Evolutionary conservation across 1,140 invertebrate species (phyloP), one percentile per base, ranked within the genome.

Genomic region (Leptinotarsa undecemlineata): DNA sequence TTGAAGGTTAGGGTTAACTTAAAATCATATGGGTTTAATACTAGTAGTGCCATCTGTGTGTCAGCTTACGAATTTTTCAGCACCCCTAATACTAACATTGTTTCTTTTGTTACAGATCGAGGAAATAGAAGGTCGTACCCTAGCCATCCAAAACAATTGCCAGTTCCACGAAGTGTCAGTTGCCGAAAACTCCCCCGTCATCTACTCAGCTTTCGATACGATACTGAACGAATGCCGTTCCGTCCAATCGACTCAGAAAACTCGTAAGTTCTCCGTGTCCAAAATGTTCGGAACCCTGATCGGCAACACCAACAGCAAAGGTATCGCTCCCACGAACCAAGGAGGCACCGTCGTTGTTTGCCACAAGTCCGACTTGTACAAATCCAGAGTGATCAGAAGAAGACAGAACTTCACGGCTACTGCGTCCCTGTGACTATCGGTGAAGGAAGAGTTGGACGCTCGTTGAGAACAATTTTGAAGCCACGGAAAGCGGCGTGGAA

Each of bases 201-300:
- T 94, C 17, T 92, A 91, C 82, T 87, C 90, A 66, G 90, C 91
- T 47, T 92, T 93, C 77, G 91, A 93, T 80, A 85, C 87, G 19
- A 85, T 93, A 6, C 84, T 93, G 15, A 90, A 87, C 62, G 92
- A 94, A 81, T 90, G 89, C 47, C 87, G 87, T 73, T 87, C 89
- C 3, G 84, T 87, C 13, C 88, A 88, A 66, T 85, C 86, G 57
- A 80, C 79, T 11, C 82, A 85, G 48, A 88, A 90, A 76, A 88
- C 88, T 62, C 87, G 92, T 69, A 92, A 94, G 79, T 91, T 93
- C 83, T 92, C 91, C 57, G 92, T 94, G 11, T 91, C 91, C 11
- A 93, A 93, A 83, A 93, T 93, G 91, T 87, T 93, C 47, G 91
- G 92, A n/a, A 92, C 91, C 3, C 85, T 93, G 68, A 92, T 93